Base-by-base conservation (phyloP, 2,888 invertebrate species). In the Drosophila conformis region DNA sequence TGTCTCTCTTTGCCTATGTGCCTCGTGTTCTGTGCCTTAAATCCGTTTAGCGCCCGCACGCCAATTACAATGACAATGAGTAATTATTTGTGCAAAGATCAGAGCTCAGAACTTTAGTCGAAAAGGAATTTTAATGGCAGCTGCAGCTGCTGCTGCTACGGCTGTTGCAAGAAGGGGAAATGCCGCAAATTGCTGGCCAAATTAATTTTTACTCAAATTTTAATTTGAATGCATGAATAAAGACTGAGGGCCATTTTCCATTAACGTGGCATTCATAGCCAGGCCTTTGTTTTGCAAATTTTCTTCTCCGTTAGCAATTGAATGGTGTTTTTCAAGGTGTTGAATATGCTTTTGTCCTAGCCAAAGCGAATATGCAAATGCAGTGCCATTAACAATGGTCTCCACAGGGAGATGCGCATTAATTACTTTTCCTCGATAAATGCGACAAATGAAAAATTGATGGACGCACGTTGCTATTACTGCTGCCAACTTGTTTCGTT, bases 31-130 rank as follows among this genome's bases (percentile, higher is more conserved):
- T 29, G n/a, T 11, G 18, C 29, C 15, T 40, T 67, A 77, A 84
- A 78, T 84, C 73, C 78, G 85, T 89, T 89, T 87, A 88, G 79
- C 86, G 86, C 84, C 80, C 82, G 87, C 82, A 80, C 87, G 81
- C 79, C 88, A 88, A 90, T 89, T 89, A 90, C 77, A 91, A 89
- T 85, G 85, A 89, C 87, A 89, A 82, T 87, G 88, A 87, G 85
- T 88, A 90, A 90, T 88, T 82, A 87, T 85, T 88, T 78, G 77
- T 73, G 78, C 85, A 85, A 84, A 89, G 82, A 84, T 70, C 72
- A 70, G 65, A 49, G 53, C 60, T 70, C 71, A 57, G 71, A 71
- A 48, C 52, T 59, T 49, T 64, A 64, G 31, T 53, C 54, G 62
- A 36, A 49, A 42, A 62, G 68, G 72, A 82, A 85, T 85, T 83